Conservation (phyloP, 2,113 vertebrate genomes). For the Pterocles orientalis region DNA sequence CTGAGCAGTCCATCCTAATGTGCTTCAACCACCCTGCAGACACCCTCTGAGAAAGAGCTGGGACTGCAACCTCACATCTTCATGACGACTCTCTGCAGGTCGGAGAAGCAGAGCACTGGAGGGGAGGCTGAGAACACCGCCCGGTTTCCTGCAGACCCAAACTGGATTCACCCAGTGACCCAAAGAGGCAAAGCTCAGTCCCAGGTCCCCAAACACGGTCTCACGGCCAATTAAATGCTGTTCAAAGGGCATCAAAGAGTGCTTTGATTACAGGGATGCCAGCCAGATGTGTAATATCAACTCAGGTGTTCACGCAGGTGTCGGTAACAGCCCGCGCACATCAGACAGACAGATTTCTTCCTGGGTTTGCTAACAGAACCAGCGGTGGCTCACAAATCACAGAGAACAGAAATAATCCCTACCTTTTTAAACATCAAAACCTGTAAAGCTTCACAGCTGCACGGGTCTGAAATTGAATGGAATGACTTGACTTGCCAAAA, state of each 20-base stretch:
- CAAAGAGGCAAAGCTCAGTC: not conserved
- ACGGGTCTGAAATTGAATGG: constrained; percentile 31
- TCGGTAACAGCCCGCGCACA: constrained; percentile 36
- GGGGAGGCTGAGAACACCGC: not conserved
- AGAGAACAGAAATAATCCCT: constrained; percentile 60
- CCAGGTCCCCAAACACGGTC: not conserved
- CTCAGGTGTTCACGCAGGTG: constrained; percentile 9
- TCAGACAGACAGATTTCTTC: constrained; percentile 55
- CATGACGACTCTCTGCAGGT: too few relatives aligned
- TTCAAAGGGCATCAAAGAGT: not conserved
- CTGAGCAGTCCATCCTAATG: fast-evolving
- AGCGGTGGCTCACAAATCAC: constrained; percentile 27
- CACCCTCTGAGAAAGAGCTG: not conserved
- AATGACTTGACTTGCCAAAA: constrained; percentile 52
- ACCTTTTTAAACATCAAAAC: constrained; percentile 46
- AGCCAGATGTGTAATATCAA: not conserved
- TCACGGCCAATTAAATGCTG: constrained; percentile 30
- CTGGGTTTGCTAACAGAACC: constrained; percentile 39
- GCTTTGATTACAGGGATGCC: constrained; percentile 7
- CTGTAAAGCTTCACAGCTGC: constrained; percentile 50
- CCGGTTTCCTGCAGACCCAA: not conserved
- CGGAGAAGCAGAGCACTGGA: not conserved
- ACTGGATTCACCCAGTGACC: not conserved
- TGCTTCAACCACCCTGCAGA: not conserved
- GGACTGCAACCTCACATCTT: not conserved